These are phyloP conservation scores for Butorides virescens DNA, from an alignment of 2,113 vertebrate genomes.

Conservation along the genomic window DNA sequence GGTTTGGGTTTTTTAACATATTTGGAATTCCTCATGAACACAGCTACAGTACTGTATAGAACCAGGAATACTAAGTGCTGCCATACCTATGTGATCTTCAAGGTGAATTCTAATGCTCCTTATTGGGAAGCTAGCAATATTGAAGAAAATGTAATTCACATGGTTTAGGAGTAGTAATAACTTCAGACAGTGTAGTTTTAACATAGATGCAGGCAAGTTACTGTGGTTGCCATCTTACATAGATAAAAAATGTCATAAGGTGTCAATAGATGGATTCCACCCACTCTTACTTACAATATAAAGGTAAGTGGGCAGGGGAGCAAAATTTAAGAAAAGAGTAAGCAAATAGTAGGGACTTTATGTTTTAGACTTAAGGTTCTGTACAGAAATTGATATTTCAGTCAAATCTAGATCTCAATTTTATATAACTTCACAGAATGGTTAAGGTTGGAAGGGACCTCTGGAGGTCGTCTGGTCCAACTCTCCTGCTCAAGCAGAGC, in stretches of 20 bases:
- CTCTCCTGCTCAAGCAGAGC: background rate
- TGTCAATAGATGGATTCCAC: background rate
- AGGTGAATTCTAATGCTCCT: background rate
- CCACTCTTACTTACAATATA: background rate
- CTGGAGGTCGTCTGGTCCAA: background rate
- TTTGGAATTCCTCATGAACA: background rate
- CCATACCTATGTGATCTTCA: background rate
- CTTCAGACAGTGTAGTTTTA: background rate
- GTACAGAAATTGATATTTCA: background rate
- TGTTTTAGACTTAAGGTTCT: background rate
- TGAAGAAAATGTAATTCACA: background rate
- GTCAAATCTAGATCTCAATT: background rate
- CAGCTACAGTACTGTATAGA: background rate
- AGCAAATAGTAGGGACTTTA: background rate
- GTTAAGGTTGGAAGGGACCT: background rate
- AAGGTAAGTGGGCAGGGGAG: background rate
- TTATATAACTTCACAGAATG: background rate
- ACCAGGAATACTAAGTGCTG: background rate
- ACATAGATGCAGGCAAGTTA: background rate
- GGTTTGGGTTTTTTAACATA: background rate
- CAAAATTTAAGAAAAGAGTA: background rate
- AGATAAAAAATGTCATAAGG: background rate
- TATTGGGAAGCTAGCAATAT: background rate
- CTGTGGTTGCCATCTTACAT: background rate
- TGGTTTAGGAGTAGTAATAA: background rate